These are phyloP conservation scores for Platysternon megacephalum DNA, from an alignment of 2,113 vertebrate genomes.

Conservation along the genomic window DNA sequence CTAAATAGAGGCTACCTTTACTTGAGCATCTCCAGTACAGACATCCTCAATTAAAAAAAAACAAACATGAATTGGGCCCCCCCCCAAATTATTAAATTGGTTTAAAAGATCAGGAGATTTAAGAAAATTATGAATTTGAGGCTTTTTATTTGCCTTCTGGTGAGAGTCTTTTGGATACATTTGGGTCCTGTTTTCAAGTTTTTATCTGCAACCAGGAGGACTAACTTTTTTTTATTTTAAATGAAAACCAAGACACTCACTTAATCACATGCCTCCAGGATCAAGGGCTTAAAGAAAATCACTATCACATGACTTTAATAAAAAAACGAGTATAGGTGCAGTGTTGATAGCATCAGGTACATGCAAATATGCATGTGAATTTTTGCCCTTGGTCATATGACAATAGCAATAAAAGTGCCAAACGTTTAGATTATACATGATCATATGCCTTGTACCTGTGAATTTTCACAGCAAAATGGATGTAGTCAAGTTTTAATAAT, in stretches of 20 bases:
- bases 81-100: neutral
- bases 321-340: neutral
- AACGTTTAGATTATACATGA: neutral
- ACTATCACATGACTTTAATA: neutral
- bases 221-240: neutral
- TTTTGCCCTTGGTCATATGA: neutral
- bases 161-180: accelerated
- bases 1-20: neutral
- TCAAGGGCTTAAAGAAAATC: neutral
- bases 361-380: neutral
- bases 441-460: neutral
- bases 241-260: neutral
- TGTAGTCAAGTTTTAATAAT: neutral
- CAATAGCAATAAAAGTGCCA: neutral
- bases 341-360: neutral
- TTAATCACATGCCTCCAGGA: accelerated
- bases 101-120: no score
- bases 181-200: neutral
- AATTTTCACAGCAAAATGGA: neutral
- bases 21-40: neutral
- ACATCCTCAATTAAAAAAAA: neutral
- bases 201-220: neutral
- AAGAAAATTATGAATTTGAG: neutral
- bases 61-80: no score
- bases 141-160: neutral